Conservation (phyloP, 2,797 vertebrate species). For the Ceryle rudis region DNA sequence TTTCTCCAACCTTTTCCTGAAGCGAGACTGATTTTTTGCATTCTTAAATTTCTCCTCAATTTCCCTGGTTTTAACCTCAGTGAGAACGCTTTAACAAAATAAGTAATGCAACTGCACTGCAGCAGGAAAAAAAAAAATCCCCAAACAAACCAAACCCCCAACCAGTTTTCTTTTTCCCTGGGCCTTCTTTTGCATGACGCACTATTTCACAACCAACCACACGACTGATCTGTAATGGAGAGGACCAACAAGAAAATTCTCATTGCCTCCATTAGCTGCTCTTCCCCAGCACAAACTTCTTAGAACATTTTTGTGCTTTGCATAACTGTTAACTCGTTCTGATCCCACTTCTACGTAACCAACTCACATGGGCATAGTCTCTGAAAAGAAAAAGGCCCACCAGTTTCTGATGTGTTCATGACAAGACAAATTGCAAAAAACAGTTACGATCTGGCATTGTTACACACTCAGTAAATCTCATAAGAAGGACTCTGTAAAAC, state of each 20-base stretch:
- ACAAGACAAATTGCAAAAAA: neutral
- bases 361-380: fast-evolving
- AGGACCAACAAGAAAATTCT: neutral
- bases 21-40: neutral
- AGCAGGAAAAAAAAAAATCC: neutral
- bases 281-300: neutral
- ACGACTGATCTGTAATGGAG: neutral
- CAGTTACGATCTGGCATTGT: neutral
- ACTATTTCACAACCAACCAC: neutral
- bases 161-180: neutral
- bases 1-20: neutral
- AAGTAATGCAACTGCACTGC: neutral
- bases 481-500: neutral
- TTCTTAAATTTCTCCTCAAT: neutral
- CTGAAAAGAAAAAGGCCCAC: neutral
- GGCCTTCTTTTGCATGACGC: neutral
- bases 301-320: neutral
- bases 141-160: neutral
- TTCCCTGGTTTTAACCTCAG: neutral
- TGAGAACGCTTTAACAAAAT: neutral
- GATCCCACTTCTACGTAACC: neutral
- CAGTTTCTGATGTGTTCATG: neutral
- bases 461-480: neutral
- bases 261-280: neutral
- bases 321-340: neutral